These are phyloP conservation scores for Meandrusa payeni DNA, from an alignment of 2,888 invertebrate genomes.

Conservation along the genomic window DNA sequence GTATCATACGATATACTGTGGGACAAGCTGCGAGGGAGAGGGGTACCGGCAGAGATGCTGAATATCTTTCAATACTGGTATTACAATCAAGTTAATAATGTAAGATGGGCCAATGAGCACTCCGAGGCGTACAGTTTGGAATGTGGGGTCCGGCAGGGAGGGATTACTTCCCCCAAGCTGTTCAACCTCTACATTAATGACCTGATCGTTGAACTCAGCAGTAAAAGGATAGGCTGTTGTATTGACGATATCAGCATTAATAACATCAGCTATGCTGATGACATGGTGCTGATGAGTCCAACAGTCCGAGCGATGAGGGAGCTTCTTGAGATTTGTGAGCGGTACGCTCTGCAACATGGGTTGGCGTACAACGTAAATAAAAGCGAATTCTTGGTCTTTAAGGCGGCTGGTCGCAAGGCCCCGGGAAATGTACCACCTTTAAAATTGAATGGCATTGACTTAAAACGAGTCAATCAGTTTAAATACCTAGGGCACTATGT, in stretches of 20 bases:
- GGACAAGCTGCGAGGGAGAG: slow-evolving; percentile 18
- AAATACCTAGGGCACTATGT: too few relatives aligned
- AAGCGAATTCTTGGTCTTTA: too few relatives aligned
- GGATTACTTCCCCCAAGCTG: too few relatives aligned
- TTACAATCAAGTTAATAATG: slow-evolving; percentile 10
- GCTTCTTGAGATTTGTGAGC: too few relatives aligned
- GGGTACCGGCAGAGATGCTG: slow-evolving; percentile 3
- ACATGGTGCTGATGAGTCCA: too few relatives aligned
- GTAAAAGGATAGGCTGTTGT: slow-evolving; percentile 7
- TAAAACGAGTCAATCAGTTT: too few relatives aligned
- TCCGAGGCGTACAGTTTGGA: slow-evolving; percentile 17
- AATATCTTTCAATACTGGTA: slow-evolving; percentile 13
- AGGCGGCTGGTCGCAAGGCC: too few relatives aligned
- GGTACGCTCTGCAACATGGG: too few relatives aligned
- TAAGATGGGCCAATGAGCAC: slow-evolving; percentile 17
- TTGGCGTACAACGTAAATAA: too few relatives aligned
- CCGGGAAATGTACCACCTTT: too few relatives aligned
- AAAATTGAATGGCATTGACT: too few relatives aligned
- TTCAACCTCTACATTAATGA: slow-evolving; percentile 25
- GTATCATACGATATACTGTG: slow-evolving; percentile 26
- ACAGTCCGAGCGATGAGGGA: too few relatives aligned
- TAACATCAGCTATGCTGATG: slow-evolving; percentile 33
- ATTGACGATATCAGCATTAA: slow-evolving; percentile 8
- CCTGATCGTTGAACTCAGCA: slow-evolving; percentile 26
- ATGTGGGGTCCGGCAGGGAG: slow-evolving; percentile 24